Conservation (phyloP, 2,797 vertebrate species). For the Sebastes cheni region DNA sequence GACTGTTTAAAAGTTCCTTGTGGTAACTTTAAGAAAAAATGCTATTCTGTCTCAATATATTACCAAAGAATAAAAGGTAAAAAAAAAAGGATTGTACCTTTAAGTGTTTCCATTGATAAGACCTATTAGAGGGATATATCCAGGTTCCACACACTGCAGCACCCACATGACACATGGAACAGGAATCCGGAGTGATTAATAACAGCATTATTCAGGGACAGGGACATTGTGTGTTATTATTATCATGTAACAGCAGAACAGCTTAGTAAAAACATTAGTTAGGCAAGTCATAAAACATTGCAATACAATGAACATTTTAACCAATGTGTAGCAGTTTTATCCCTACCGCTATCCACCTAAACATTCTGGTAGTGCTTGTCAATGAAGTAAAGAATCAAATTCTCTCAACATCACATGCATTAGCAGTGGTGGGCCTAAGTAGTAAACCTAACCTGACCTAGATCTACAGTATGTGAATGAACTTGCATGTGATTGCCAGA, state of each 20-base stretch:
- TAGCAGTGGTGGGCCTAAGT: conserved; percentile 1
- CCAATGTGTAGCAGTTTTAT: neutral
- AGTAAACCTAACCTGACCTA: conserved; percentile 5
- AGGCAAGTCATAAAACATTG: neutral
- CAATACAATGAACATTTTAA: neutral
- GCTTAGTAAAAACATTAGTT: conserved; percentile 4
- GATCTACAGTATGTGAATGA: neutral
- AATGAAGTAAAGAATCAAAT: conserved; percentile 76
- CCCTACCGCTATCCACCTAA: neutral
- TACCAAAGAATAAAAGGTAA: conserved; percentile 24
- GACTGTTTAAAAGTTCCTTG: neutral
- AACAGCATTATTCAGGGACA: conserved; percentile 59
- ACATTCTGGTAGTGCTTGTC: conserved; percentile 51
- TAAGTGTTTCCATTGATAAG: conserved; percentile 78
- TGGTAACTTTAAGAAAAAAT: neutral
- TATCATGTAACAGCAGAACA: conserved; percentile 16
- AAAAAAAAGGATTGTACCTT: conserved; percentile 78
- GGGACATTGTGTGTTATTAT: conserved; percentile 26
- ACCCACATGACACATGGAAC: conserved; percentile 76
- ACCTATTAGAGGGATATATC: conserved; percentile 82
- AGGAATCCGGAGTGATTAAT: conserved; percentile 75
- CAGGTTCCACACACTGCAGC: conserved; percentile 84
- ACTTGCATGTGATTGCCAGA: conserved; percentile 67
- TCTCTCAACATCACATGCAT: conserved; percentile 74
- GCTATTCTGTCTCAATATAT: neutral